Evolutionary conservation across 2,797 vertebrate species (phyloP), one percentile per base, ranked within the genome.

Genomic region (Microctenopoma lineatum): DNA sequence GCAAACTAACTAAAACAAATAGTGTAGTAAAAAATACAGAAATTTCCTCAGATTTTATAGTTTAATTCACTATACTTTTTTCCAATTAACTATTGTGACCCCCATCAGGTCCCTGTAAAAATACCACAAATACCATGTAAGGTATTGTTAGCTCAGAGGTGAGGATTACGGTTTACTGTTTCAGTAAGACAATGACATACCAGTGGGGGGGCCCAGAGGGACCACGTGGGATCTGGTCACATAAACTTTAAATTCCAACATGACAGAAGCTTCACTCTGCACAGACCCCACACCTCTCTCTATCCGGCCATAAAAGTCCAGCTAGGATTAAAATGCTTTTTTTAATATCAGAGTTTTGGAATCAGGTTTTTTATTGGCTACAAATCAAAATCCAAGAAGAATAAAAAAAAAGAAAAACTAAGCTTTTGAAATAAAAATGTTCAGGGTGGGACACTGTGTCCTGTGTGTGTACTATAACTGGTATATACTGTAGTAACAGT

Each of bases 161-260:
- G 36, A 75, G 78, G 73, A 66, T 76, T 77, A 65, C 71, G 47
- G 26, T 60, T 51, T 50, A 47, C 15, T 36, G 16, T 79, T 32
- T 70, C 48, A 66, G 58, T 62, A 38, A 73, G 77, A 76, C 81
- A 76, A 78, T 80, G 87, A 89, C 85, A 86, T 79, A 81, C 73
- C 71, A 66, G 12, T 21, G 16, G 59, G 79, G 73, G 62, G 52
- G 42, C 59, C 39, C 14, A 13, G 4, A 7, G 39, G 39, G 39
- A 1, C 39, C 59, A 63, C 55, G 48, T 75, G 34, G 73, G 46
- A 64, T 38, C 60, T 66, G 75, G 32, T 46, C 56, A 62, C 70
- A 52, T 85, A 88, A 82, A 89, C 73, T 47, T 75, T 58, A 75
- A 73, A 76, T 86, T 66, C 59, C 75, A 68, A 4, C 25, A 8